A percentile compares a stretch with the other conserved stretches of the same genome.
Conservation (phyloP, 1,140 invertebrate species). For the Rhagoletis pomonella region DNA sequence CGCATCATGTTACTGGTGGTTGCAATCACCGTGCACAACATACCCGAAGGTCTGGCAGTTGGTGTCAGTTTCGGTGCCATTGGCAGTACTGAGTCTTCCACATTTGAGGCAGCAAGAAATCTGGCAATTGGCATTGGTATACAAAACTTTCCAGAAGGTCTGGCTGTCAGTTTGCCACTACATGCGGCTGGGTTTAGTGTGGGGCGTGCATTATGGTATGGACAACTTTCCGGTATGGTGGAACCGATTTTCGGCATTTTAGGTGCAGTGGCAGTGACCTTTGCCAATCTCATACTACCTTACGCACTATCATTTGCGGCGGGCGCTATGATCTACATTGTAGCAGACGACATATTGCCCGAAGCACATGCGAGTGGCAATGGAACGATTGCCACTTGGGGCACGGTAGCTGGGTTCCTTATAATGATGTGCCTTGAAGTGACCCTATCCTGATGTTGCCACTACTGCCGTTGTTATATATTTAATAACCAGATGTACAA, state of each 20-base stretch:
- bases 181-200: conserved; percentile 95
- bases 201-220: conserved; percentile 95
- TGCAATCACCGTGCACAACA: conserved; percentile 95
- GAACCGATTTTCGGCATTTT: conserved; percentile 96
- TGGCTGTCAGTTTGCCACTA: conserved; percentile 96
- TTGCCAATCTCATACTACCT: conserved; percentile 91
- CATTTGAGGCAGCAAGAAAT: conserved; percentile 96
- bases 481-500: conserved; percentile 28
- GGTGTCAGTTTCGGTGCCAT: conserved; percentile 98
- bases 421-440: conserved; percentile 93
- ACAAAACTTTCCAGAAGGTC: conserved; percentile 98
- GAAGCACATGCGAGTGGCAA: conserved; percentile 96
- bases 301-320: conserved; percentile 98
- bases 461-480: conserved; percentile 37
- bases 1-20: conserved; percentile 95
- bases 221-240: conserved; percentile 98
- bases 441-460: conserved; percentile 76
- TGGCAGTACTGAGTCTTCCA: conserved; percentile 87
- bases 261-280: conserved; percentile 89
- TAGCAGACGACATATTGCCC: conserved; percentile 97
- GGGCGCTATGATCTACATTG: conserved; percentile 99
- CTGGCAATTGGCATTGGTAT: conserved; percentile 98
- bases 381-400: conserved; percentile 89
- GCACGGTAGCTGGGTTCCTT: conserved; percentile 86
- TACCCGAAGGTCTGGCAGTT: conserved; percentile 96